A percentile compares a stretch with the other conserved stretches of the same genome.
These are phyloP conservation scores for Neodiprion virginianus DNA, from an alignment of 1,140 invertebrate species.

Conservation along the genomic window DNA sequence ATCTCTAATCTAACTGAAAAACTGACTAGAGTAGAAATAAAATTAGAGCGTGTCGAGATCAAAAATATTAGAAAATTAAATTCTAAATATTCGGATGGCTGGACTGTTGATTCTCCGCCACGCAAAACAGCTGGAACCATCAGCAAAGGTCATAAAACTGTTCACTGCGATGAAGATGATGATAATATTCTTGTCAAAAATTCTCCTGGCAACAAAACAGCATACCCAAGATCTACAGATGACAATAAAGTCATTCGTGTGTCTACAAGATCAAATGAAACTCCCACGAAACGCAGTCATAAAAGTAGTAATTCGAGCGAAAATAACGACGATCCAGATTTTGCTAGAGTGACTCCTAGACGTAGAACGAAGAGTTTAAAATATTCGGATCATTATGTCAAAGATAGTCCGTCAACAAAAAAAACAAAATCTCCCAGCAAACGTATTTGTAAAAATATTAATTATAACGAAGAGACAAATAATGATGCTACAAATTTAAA, in stretches of 20 bases:
- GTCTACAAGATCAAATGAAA: not conserved
- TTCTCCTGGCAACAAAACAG: not conserved
- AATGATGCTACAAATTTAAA: constrained; percentile 10
- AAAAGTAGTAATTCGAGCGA: not conserved
- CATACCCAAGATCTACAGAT: not conserved
- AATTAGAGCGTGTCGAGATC: not conserved
- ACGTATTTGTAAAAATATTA: not conserved
- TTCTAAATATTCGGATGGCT: too few relatives aligned
- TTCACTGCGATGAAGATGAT: too few relatives aligned
- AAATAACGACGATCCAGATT: not conserved
- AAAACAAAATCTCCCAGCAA: too few relatives aligned
- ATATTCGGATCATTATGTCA: too few relatives aligned
- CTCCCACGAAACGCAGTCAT: not conserved
- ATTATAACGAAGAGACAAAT: constrained; percentile 10
- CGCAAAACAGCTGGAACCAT: too few relatives aligned
- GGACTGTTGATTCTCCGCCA: too few relatives aligned
- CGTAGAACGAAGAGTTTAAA: too few relatives aligned
- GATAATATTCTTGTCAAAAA: not conserved
- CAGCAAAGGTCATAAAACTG: too few relatives aligned
- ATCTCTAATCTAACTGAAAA: not conserved
- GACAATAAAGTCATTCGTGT: not conserved
- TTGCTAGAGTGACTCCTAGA: not conserved
- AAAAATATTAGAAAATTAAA: too few relatives aligned
- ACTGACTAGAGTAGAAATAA: not conserved
- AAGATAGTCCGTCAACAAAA: too few relatives aligned